Base-by-base conservation (phyloP, 2,113 vertebrate genomes). In the Prunella fulvescens region DNA sequence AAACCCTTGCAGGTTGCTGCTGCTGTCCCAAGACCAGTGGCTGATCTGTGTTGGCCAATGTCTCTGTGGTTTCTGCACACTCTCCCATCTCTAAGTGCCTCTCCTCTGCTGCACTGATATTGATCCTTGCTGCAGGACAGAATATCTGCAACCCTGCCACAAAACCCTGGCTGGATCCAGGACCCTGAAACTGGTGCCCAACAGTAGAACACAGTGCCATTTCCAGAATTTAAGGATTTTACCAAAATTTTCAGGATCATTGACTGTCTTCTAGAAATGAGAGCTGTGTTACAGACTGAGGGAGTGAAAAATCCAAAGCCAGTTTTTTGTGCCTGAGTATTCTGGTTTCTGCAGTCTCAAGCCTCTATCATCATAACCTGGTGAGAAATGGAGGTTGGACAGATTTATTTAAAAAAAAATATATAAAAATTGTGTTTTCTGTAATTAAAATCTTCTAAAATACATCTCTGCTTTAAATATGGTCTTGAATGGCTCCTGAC, bases 301-400 rank as follows among this genome's bases (percentile, higher is more conserved):
- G 22, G 12, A 66, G 4, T 22, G 13, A 29, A 50, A 90, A 70
- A 16, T 48, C 13, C 28, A 65, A 61, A 19, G 26, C 14, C 51
- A 48, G 5, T 3, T 6, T 71, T 70, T 82, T 76, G 19, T n/a
- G 31, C 25, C 26, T n/a, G 22, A 64, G 10, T 53, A n/a, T 77
- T 88, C 77, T 57, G 22, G 4, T 64, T 90, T 69, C 37, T 56
- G 19, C 8, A 19, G 8, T 61, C 11, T 26, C 13, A 79, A 67
- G 9, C 7, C 26, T 40, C 1, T 64, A 6, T 12, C 12, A 15
- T 18, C n/a, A 18, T 42, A 56, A 4, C 1, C 10, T 44, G 9
- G 4, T 54, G 7, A 74, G 12, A 82, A 92, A 69, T 15, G 1
- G 17, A 23, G 3, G 5, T 69, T 57, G 9, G 10, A 74, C 20